These are phyloP conservation scores for Noctua fimbriata DNA, from an alignment of 2,888 invertebrate genomes.

Conservation along the genomic window DNA sequence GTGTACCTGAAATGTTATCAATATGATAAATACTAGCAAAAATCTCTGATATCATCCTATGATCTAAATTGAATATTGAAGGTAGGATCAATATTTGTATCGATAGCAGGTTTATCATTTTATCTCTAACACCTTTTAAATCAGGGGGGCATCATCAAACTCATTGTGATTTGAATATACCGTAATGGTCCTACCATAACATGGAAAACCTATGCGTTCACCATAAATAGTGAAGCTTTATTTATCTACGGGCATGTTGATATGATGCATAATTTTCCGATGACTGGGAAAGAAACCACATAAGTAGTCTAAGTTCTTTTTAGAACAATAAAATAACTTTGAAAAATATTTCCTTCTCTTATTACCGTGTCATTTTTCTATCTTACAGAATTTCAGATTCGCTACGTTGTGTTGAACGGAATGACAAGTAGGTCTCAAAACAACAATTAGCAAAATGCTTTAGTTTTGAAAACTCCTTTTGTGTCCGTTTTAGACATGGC, in stretches of 20 bases:
- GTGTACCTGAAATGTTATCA: constrained; percentile 5
- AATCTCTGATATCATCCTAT: constrained; percentile 8
- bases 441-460: constrained; percentile 3
- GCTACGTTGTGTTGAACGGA: background rate
- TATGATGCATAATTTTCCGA: background rate
- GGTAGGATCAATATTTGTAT: constrained; percentile 2
- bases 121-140: constrained; percentile 1
- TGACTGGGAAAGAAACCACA: background rate
- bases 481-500: constrained; percentile 15
- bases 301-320: background rate
- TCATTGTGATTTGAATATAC: background rate
- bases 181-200: background rate
- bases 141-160: background rate
- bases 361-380: constrained; percentile 1
- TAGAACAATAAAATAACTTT: background rate
- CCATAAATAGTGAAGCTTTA: background rate
- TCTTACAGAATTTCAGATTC: background rate
- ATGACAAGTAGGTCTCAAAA: constrained; percentile 4
- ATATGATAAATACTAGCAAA: background rate
- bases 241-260: background rate
- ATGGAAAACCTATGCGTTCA: background rate
- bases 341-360: background rate
- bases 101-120: background rate
- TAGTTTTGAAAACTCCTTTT: constrained; percentile 11
- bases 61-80: constrained; percentile 11